Conservation (phyloP, 2,888 invertebrate genomes). For the Cantharis lateralis region DNA sequence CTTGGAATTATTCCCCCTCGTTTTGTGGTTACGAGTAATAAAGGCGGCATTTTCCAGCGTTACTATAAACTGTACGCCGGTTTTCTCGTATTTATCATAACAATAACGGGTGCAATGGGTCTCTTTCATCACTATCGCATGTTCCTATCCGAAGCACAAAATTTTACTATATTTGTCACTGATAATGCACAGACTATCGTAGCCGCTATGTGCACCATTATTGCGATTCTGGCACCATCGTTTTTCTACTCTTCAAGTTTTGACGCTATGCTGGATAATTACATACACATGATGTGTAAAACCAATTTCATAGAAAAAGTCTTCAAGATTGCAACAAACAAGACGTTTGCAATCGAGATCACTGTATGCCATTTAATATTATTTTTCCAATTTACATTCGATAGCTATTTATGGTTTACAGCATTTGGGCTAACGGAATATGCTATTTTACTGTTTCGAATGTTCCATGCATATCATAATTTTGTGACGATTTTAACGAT, state of each 20-base stretch:
- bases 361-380: background rate
- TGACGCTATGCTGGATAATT: background rate
- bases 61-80: background rate
- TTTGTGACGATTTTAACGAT: background rate
- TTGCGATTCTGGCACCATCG: background rate
- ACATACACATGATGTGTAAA: background rate
- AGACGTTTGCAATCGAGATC: background rate
- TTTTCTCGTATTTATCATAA: background rate
- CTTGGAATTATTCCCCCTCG: background rate
- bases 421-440: background rate
- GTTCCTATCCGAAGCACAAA: too few relatives aligned
- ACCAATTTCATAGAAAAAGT: background rate
- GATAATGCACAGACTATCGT: background rate
- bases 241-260: background rate
- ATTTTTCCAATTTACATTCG: background rate
- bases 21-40: background rate
- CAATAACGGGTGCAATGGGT: background rate
- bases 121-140: background rate
- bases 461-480: background rate
- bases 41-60: background rate
- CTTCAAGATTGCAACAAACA: background rate
- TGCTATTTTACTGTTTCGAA: background rate
- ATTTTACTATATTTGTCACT: background rate
- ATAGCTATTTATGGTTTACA: background rate
- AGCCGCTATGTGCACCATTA: background rate